Base-by-base conservation (phyloP, 1,140 invertebrate genomes). In the Drosophila watanabei region DNA sequence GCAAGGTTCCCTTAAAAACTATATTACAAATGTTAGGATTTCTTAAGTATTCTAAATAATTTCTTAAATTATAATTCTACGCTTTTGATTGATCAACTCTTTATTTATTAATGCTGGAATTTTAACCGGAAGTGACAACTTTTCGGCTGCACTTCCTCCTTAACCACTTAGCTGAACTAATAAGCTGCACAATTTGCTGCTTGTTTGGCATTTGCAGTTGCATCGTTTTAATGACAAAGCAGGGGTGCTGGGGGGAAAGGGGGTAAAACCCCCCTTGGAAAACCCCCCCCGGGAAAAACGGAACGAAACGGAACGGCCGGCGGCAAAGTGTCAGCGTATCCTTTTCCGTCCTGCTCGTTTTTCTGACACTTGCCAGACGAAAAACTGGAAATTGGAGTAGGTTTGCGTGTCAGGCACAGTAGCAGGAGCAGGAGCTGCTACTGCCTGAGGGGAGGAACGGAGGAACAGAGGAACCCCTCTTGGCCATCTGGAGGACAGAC, bases 381-480 rank as follows among this genome's bases (percentile, higher is more conserved):
- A 88, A 80, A 69, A 64, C 69, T 89, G 69, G 85, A 89, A 88
- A 88, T 85, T 76, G 78, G 85, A 88, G 85, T 88, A 88, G 85
- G 85, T 85, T 88, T 88, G 85, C 85, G 85, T 88, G 85, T 89
- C 85, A 82, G 80, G 66, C 75, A 59, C 73, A 59, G 71, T 57
- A 30, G 65, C 82, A 81, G 43, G 18, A 39, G 48, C 3, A 5
- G 24, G 14, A 10, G 24, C 7, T 45, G 11, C n/a, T 45, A 20
- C 10, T 20, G 9, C 43, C 43, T 6, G 16, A 16, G 24, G 24
- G 24, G 4, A 35, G 43, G 20, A 24, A 24, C 24, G 1, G 24
- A 56, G 30, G 13, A 20, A 43, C 33, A 4, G 10, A 30, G 39
- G 41, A 54, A 39, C 18, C 24, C 65, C 24, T 39, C 11, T 28